These are phyloP conservation scores for Cochlearius cochlearius DNA, from an alignment of 2,113 vertebrate species.

Conservation along the genomic window DNA sequence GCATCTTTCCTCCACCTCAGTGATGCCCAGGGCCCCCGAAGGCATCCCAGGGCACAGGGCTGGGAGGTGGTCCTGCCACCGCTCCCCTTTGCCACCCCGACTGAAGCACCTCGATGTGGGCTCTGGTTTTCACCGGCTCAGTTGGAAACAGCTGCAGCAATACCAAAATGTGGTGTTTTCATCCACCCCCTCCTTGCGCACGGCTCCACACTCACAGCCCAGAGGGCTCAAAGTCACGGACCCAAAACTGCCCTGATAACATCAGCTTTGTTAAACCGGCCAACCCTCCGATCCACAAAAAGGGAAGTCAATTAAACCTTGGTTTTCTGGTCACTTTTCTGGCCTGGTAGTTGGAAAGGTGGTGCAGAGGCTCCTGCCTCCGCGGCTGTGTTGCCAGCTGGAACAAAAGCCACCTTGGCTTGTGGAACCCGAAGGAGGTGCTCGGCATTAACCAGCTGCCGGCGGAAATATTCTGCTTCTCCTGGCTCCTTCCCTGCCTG, in stretches of 20 bases:
- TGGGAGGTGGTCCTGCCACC: not conserved
- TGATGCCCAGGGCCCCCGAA: not conserved
- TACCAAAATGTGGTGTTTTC: not conserved
- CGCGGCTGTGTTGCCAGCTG: not conserved
- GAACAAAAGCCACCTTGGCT: not conserved
- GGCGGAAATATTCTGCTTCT: not conserved
- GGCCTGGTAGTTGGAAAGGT: not conserved
- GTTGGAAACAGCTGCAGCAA: not conserved
- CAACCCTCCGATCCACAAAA: not conserved
- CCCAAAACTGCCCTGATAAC: not conserved
- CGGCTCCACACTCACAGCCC: rapidly evolving
- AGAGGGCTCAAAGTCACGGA: not conserved
- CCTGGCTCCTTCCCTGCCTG: not conserved
- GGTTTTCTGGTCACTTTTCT: not conserved
- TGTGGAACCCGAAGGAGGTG: not conserved
- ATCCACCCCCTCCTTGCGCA: not conserved
- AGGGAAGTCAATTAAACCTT: not conserved
- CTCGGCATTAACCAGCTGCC: not conserved
- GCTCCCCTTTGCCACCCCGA: rapidly evolving
- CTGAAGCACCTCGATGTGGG: rapidly evolving
- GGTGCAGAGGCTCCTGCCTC: not conserved
- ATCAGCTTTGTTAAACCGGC: not conserved
- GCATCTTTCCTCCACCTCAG: not conserved
- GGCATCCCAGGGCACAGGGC: not conserved
- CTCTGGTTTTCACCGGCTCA: not conserved